Percentiles rank a stretch among this genome's conserved stretches.
Evolutionary conservation across 2,888 invertebrate species (phyloP).

Genomic region (Drosophila hawaiiensis): DNA sequence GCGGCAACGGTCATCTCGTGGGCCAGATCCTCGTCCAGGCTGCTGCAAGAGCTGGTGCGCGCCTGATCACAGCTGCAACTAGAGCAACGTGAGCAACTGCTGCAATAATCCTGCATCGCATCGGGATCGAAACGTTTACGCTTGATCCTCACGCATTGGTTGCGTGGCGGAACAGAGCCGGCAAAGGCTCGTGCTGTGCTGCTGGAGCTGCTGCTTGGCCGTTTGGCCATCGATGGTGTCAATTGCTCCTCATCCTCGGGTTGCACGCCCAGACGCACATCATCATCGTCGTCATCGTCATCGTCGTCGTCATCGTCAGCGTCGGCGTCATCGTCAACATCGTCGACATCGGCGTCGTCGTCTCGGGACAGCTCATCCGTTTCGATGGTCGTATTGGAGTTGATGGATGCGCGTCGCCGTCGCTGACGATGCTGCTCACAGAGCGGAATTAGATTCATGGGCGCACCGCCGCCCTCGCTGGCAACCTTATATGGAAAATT

Average conservation of each 20-base stretch:
- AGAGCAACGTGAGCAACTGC: constrained; percentile 81
- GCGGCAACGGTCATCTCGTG: constrained; percentile 73
- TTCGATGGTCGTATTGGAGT: constrained; percentile 80
- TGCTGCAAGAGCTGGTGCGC: constrained; percentile 80
- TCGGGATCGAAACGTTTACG: constrained; percentile 80
- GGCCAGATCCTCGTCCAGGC: constrained; percentile 71
- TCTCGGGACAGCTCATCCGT: constrained; percentile 78
- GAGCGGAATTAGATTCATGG: constrained; percentile 75
- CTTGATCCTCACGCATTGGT: constrained; percentile 82
- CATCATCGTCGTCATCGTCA: constrained; percentile 69
- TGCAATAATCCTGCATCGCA: constrained; percentile 74
- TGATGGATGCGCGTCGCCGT: constrained; percentile 65
- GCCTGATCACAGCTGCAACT: constrained; percentile 78
- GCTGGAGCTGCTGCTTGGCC: constrained; percentile 58
- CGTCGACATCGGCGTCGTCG: constrained; percentile 58
- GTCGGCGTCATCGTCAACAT: constrained; percentile 7
- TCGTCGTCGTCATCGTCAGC: constrained; percentile 60
- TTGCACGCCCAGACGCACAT: constrained; percentile 61
- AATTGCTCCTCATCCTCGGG: constrained; percentile 62
- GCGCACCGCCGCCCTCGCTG: constrained; percentile 64
- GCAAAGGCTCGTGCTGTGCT: constrained; percentile 60
- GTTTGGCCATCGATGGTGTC: constrained; percentile 41
- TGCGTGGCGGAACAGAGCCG: constrained; percentile 58
- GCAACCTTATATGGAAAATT: constrained; percentile 81
- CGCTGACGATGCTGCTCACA: constrained; percentile 63